These are phyloP conservation scores for Pammene fasciana DNA, from an alignment of 2,888 invertebrate genomes.

Conservation along the genomic window DNA sequence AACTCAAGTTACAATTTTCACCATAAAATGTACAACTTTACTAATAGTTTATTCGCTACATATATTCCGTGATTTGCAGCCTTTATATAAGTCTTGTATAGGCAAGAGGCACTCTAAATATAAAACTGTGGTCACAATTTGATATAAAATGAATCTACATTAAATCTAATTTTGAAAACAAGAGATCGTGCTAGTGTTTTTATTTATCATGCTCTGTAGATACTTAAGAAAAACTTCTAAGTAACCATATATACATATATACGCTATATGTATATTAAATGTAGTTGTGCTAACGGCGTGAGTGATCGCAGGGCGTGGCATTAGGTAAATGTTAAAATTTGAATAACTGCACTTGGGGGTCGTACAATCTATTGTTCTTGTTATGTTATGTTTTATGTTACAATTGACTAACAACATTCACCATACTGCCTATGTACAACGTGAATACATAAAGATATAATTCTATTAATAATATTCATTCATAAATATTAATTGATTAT, in stretches of 20 bases:
- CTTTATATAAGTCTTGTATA: constrained; percentile 84
- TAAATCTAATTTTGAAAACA: constrained; percentile 71
- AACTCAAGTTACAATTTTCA: constrained; percentile 84
- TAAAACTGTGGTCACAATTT: constrained; percentile 84
- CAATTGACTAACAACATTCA: constrained; percentile 70
- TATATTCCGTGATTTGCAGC: constrained; percentile 84
- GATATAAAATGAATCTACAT: constrained; percentile 78
- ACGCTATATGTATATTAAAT: constrained; percentile 49
- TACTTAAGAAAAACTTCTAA: constrained; percentile 58
- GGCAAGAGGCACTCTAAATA: constrained; percentile 87
- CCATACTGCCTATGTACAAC: constrained; percentile 75
- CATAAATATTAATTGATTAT: constrained; percentile 54
- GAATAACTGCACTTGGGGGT: constrained; percentile 83
- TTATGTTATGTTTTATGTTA: constrained; percentile 58
- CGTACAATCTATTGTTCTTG: constrained; percentile 68
- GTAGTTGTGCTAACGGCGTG: constrained; percentile 80
- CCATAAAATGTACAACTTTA: constrained; percentile 78
- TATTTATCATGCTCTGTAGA: constrained; percentile 69
- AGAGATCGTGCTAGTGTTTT: constrained; percentile 75
- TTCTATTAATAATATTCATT: constrained; percentile 83
- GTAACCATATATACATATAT: constrained; percentile 46
- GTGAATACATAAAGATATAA: constrained; percentile 85
- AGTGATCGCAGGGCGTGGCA: constrained; percentile 74
- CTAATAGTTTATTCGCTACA: constrained; percentile 76
- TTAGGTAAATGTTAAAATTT: constrained; percentile 81